Evolutionary conservation across 2,888 invertebrate species (phyloP).

Genomic region (Dromius quadrimaculatus): DNA sequence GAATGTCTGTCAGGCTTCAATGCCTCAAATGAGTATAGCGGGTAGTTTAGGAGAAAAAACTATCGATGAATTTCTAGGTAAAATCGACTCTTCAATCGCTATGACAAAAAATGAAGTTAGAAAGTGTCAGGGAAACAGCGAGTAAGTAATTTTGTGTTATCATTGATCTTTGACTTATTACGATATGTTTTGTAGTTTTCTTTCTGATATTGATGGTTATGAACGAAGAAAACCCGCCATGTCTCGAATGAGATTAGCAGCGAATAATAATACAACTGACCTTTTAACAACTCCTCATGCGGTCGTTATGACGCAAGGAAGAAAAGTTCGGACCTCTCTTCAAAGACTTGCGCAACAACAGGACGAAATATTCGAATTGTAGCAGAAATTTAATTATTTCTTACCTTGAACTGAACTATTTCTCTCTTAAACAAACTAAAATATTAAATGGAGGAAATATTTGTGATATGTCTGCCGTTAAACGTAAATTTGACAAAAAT

Average conservation of each 20-base stretch:
- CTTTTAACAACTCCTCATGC: conserved; percentile 60
- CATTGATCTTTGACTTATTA: neutral
- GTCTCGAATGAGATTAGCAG: conserved; percentile 64
- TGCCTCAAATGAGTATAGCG: conserved; percentile 63
- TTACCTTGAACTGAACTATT: conserved; percentile 39
- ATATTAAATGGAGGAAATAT: no score
- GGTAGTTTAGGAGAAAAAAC: conserved; percentile 79
- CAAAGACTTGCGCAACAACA: conserved; percentile 86
- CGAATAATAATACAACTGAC: conserved; percentile 63
- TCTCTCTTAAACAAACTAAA: no score
- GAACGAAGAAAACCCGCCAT: conserved; percentile 62
- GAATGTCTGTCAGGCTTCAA: conserved; percentile 71
- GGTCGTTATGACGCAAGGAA: conserved; percentile 83
- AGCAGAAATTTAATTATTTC: conserved; percentile 67
- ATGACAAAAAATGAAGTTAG: conserved; percentile 86
- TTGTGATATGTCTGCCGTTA: no score
- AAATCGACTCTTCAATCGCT: conserved; percentile 87
- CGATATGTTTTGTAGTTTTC: conserved; percentile 58
- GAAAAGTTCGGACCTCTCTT: conserved; percentile 83
- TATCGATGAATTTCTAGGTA: conserved; percentile 83
- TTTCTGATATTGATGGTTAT: conserved; percentile 56
- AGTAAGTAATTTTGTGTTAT: conserved; percentile 85
- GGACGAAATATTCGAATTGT: conserved; percentile 93
- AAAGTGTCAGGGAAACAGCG: conserved; percentile 82
- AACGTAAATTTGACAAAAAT: no score